Base-by-base conservation (phyloP, 1,140 invertebrate genomes). In the Uloborus diversus region DNA sequence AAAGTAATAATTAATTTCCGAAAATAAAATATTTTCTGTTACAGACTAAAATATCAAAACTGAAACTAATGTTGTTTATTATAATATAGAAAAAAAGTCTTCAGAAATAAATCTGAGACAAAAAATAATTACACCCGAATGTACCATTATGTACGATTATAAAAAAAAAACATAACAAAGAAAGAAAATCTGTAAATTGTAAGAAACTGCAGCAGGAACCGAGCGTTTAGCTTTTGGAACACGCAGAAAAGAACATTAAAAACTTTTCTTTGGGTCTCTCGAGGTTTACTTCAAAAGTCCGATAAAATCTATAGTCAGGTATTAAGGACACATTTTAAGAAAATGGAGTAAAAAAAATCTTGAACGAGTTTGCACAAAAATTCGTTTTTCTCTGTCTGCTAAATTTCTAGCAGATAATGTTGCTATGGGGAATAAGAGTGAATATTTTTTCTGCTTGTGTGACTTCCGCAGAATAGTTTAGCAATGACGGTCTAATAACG, bases 221-320 rank as follows among this genome's bases (percentile, higher is more conserved):
- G 51, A 23, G 28, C 13, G 33, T 37, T 42, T 20, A 2, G 9
- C 20, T 64, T 64, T 37, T 42, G 9, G 32, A 64, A 30, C 57
- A 23, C 17, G 47, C 33, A 47, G n/a, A 23, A 65, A 65, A 23
- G 37, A 51, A 33, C 42, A 68, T 68, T 68, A 68, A 68, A 49
- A 68, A 65, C 33, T 42, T 65, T n/a, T 68, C 30, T n/a, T 51
- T n/a, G 28, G 28, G 25, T 68, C 47, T 32, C 65, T 2, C 28
- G 65, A 51, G 65, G 1, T 51, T 68, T 49, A 68, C 47, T 68
- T 68, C 51, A 49, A 49, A 68, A 68, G 47, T 49, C 65, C 47
- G 51, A 68, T 68, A 68, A 68, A 68, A 68, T 68, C 65, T 68
- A 68, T 68, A 68, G 37, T 37, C 30, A 30, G 51, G 65, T 30